Evolutionary conservation across 1,140 invertebrate species (phyloP).

Genomic region (Apis laboriosa): DNA sequence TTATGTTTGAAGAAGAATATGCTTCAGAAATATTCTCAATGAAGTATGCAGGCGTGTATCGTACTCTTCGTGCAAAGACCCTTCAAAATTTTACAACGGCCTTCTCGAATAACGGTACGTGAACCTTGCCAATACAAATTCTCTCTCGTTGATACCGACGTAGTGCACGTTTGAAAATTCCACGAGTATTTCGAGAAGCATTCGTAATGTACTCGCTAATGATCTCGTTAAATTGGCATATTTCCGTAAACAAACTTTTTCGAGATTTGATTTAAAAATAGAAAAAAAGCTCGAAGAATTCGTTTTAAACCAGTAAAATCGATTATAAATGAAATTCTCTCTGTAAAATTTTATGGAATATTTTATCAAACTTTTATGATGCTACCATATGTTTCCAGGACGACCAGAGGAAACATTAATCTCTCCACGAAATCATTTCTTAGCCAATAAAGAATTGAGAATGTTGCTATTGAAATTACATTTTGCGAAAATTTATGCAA

Average conservation of each 20-base stretch:
- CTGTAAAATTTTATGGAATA: no score
- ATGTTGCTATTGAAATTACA: not conserved
- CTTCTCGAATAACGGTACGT: slow-evolving; percentile 8
- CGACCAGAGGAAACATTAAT: not conserved
- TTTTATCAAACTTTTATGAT: no score
- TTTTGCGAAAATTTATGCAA: not conserved
- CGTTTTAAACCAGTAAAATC: not conserved
- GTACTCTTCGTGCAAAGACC: not conserved
- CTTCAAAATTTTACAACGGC: slow-evolving; percentile 2
- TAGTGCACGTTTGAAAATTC: not conserved
- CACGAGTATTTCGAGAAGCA: not conserved
- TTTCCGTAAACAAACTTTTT: not conserved
- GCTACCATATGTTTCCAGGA: no score
- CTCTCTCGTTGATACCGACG: no score
- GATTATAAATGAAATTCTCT: not conserved
- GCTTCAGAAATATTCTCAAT: not conserved
- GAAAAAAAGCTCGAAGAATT: not conserved
- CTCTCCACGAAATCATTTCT: not conserved
- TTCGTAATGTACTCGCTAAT: not conserved
- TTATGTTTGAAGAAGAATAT: not conserved
- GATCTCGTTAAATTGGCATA: not conserved
- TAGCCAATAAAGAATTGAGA: not conserved
- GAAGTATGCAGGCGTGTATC: not conserved
- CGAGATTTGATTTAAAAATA: not conserved
- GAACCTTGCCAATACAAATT: not conserved